A percentile compares a stretch with the other conserved stretches of the same genome.
These are phyloP conservation scores for Pangasius larnaudii DNA, from an alignment of 2,797 vertebrate species.

Conservation along the genomic window DNA sequence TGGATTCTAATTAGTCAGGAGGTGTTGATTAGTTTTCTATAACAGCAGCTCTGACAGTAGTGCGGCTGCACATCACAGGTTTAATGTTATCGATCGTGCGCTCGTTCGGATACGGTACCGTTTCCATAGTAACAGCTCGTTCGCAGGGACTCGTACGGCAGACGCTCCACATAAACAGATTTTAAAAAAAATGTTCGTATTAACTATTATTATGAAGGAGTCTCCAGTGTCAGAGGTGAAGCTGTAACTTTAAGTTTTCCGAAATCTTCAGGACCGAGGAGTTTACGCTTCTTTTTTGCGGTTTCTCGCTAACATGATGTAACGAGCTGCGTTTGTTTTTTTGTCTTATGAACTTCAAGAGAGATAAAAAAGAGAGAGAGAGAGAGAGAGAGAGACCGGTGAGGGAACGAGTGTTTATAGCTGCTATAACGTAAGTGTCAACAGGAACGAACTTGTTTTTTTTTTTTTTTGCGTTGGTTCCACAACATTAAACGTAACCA, in stretches of 20 bases:
- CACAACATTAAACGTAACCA: not conserved
- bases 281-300: not conserved
- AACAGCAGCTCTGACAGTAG: not conserved
- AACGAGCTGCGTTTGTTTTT: not conserved
- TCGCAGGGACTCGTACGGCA: not conserved
- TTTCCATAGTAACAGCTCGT: not conserved
- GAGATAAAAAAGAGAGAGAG: no score
- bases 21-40: not conserved
- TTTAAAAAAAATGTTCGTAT: not conserved
- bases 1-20: not conserved
- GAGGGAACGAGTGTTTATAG: not conserved
- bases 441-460: not conserved
- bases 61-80: not conserved
- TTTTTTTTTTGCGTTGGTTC: not conserved
- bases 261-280: not conserved
- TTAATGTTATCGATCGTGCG: not conserved
- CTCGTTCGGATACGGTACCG: no score
- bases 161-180: not conserved
- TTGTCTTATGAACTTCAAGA: not conserved
- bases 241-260: not conserved
- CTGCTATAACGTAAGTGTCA: not conserved
- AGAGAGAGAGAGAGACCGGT: not conserved
- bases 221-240: not conserved
- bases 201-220: not conserved
- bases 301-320: not conserved